A percentile compares a stretch with the other conserved stretches of the same genome.
phyloP scores from a whole-genome alignment of 2,113 vertebrate genomes.

The Eubucco bourcierii region DNA sequence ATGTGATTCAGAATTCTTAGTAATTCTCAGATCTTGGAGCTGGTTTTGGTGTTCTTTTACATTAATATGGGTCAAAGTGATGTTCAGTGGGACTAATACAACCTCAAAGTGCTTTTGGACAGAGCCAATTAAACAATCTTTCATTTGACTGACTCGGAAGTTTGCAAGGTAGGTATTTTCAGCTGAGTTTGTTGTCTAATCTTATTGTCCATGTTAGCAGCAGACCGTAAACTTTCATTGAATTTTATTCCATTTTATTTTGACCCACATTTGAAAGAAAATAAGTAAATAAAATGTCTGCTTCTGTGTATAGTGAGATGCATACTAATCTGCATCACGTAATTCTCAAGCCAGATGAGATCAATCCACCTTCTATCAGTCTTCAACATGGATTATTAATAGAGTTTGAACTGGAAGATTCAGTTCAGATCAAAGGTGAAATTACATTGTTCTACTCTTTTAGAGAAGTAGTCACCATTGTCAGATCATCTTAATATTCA shows the following conservation, averaged over 20 bases:
- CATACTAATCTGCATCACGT: neutral
- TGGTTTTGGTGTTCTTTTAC: neutral
- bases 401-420: neutral
- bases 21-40: constrained; percentile 27
- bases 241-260: neutral
- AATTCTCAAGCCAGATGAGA: neutral
- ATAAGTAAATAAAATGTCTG: neutral
- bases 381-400: neutral
- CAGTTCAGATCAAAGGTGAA: neutral
- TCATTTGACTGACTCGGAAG: neutral
- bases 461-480: neutral
- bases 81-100: neutral
- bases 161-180: neutral
- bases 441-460: neutral
- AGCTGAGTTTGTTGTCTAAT: neutral
- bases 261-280: neutral
- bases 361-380: neutral
- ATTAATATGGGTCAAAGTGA: neutral
- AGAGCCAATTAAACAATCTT: neutral
- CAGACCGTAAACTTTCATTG: neutral
- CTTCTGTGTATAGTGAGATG: neutral
- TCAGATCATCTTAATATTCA: neutral
- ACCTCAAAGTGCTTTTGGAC: neutral
- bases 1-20: constrained; percentile 56
- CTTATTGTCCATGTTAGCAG: neutral